Conservation (phyloP, 2,797 vertebrate species). For the Hirundo rustica region DNA sequence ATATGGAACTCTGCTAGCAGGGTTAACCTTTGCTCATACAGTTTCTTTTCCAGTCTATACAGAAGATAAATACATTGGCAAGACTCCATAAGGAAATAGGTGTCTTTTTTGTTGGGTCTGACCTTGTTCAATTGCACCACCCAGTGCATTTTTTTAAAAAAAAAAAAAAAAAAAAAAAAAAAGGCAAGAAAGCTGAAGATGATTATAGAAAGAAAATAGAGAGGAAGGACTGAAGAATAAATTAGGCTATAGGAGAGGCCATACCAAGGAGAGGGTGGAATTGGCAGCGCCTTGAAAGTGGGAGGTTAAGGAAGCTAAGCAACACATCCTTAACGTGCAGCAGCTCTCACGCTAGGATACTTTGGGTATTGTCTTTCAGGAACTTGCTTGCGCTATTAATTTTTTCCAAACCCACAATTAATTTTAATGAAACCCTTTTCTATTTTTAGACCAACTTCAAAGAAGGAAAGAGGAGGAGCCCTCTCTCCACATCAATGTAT, state of each 20-base stretch:
- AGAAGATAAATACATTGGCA: not conserved
- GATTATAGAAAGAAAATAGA: not conserved
- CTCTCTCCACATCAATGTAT: not conserved
- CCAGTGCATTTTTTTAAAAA: not conserved
- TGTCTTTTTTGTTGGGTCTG: not conserved
- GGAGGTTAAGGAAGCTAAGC: not conserved
- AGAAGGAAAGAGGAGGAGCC: slow-evolving; percentile 35
- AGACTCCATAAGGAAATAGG: not conserved
- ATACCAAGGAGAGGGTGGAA: not conserved
- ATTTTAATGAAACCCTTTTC: slow-evolving; percentile 51
- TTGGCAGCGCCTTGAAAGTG: not conserved
- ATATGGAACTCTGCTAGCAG: not conserved
- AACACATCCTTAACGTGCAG: not conserved
- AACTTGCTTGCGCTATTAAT: slow-evolving; percentile 13
- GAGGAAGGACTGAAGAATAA: not conserved
- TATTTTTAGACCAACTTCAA: slow-evolving; percentile 41
- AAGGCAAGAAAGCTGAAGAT: not conserved
- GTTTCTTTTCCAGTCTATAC: not conserved
- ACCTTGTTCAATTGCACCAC: not conserved
- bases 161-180: not conserved
- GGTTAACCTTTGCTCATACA: not conserved
- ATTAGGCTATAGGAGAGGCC: not conserved
- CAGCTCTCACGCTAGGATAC: not conserved
- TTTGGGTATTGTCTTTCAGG: slow-evolving; percentile 5
- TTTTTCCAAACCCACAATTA: slow-evolving; percentile 43